Conservation (phyloP, 2,888 invertebrate genomes). For the Luperina testacea region DNA sequence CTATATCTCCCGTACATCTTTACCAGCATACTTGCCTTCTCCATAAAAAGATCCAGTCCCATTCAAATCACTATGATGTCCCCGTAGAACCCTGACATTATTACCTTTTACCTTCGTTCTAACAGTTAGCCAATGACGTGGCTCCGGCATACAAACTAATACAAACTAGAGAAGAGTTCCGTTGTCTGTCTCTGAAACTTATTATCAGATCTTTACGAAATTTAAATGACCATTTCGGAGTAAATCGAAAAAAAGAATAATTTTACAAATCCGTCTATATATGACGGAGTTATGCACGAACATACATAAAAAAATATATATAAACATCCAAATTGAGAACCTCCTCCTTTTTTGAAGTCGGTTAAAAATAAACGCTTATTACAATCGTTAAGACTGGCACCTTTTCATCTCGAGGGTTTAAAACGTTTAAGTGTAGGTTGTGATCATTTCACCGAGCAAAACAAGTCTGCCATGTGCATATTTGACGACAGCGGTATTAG, state of each 20-base stretch:
- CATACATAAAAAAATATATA: no score
- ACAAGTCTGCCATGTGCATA: no score
- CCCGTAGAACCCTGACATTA: constrained; percentile 40
- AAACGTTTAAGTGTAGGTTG: background rate
- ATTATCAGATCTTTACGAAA: no score
- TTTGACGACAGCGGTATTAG: background rate
- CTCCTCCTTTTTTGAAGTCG: no score
- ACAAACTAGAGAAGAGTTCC: background rate
- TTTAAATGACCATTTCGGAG: no score
- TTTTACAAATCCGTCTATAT: no score
- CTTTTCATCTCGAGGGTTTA: constrained; percentile 11
- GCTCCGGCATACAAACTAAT: constrained; percentile 21
- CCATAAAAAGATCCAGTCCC: background rate
- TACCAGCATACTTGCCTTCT: background rate
- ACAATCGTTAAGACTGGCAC: constrained; percentile 5
- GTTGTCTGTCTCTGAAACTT: no score
- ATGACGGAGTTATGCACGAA: no score
- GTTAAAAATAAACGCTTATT: constrained; percentile 21
- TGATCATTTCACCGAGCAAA: background rate
- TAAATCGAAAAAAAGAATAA: no score
- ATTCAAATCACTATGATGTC: constrained; percentile 15
- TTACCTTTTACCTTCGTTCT: constrained; percentile 17
- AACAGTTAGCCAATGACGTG: constrained; percentile 30
- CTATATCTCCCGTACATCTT: background rate
- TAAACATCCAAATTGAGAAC: no score